Evolutionary conservation across 2,113 vertebrate species (phyloP).

Genomic region (Zosterops hypoxanthus): DNA sequence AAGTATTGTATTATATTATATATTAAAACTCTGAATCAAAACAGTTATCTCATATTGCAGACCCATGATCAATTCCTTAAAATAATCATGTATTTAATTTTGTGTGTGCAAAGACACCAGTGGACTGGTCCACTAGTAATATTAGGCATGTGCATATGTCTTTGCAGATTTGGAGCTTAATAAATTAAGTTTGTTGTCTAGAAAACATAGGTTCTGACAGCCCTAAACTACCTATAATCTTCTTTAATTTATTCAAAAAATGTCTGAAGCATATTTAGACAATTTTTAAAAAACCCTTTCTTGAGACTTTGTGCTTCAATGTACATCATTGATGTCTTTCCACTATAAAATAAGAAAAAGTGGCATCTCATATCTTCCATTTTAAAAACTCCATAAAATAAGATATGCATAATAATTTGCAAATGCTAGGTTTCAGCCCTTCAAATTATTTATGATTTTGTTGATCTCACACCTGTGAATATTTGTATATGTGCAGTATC

Average conservation of each 20-base stretch:
- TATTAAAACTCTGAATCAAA: neutral
- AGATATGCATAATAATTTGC: neutral
- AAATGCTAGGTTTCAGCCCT: neutral
- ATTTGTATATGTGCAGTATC: neutral
- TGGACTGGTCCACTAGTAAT: neutral
- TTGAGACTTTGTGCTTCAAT: neutral
- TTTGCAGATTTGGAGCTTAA: neutral
- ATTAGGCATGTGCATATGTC: neutral
- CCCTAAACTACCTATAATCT: neutral
- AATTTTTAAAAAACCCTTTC: neutral
- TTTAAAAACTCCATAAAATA: neutral
- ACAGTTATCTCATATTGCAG: neutral
- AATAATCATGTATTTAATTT: neutral
- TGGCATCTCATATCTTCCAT: neutral
- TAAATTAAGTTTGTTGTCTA: neutral
- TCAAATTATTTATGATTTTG: neutral
- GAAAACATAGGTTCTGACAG: neutral
- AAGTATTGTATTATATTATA: neutral
- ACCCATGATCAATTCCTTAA: neutral
- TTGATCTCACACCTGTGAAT: neutral
- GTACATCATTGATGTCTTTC: neutral
- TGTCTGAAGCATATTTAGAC: neutral
- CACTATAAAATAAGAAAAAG: neutral
- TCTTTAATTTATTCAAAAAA: neutral
- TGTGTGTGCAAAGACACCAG: neutral